Conservation (phyloP, 2,888 invertebrate species). For the Herminia tarsipennalis region DNA sequence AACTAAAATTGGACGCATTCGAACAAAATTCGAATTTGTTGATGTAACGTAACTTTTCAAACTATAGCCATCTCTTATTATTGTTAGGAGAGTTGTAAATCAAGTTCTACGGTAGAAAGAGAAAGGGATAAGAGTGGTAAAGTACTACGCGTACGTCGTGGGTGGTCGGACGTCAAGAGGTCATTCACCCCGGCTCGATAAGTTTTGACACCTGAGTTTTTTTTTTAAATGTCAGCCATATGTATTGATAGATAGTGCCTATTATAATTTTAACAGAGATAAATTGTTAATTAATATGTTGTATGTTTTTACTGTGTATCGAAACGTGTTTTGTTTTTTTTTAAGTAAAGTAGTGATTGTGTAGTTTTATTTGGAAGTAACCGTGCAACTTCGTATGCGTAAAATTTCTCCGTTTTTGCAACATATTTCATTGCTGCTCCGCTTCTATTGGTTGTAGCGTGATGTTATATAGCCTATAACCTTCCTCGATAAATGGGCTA, state of each 20-base stretch:
- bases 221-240: constrained; percentile 19
- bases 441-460: no score
- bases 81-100: constrained; percentile 4
- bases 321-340: neutral
- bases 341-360: no score
- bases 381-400: no score
- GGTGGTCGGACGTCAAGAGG: constrained; percentile 81
- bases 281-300: constrained; percentile 4
- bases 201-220: constrained; percentile 64
- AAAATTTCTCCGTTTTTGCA: no score
- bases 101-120: constrained; percentile 20
- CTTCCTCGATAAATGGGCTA: no score
- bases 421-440: no score
- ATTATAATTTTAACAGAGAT: constrained; percentile 17
- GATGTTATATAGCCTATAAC: no score
- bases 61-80: constrained; percentile 31
- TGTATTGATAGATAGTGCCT: constrained; percentile 31
- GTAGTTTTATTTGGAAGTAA: no score
- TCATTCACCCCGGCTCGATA: constrained; percentile 67
- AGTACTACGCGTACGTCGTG: constrained; percentile 57
- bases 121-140: constrained; percentile 29
- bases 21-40: constrained; percentile 37
- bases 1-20: constrained; percentile 38
- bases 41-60: neutral
- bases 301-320: no score